Evolutionary conservation across 2,888 invertebrate species (phyloP), one percentile per base, ranked within the genome.

Genomic region (Autographa pulchrina): DNA sequence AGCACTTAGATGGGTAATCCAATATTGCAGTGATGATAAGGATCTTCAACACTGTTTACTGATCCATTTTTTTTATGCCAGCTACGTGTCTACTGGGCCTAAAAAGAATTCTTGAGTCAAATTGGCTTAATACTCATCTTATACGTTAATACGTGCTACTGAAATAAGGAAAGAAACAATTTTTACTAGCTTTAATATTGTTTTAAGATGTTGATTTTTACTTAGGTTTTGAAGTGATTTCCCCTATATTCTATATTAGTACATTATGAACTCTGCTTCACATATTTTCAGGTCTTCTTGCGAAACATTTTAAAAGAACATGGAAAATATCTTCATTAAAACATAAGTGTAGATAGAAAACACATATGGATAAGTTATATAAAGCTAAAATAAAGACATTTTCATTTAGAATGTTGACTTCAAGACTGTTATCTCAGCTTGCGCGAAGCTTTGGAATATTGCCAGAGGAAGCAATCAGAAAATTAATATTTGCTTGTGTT

Each of bases 401-500:
- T 69, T 61, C 64, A 64, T 31, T 64, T 48, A 66, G 41, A 79
- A 62, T 72, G 38, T 69, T 69, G 65, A 81, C 67, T 61, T 78
- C 69, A 43, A 74, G 48, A 75, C 67, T 59, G 59, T 74, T 77
- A 76, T 75, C 62, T 62, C 18, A 56, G 58, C 56, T 65, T 56
- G 54, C 61, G 58, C 70, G 70, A 72, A 77, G 65, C 63, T 20
- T 56, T 86, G 84, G 83, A 68, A 62, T 9, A 35, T 56, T 68
- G 83, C 85, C 84, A 85, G 76, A 64, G 65, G 71, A 74, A 77
- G 78, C 76, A 72, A 79, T 78, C 72, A 65, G 66, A 67, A 77
- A 78, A 80, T 80, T 80, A 80, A 84, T 86, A 81, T 84, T 86
- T 82, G 72, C 71, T 82, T 72, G 61, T 72, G 35, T 72, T 63